Evolutionary conservation across 2,888 invertebrate species (phyloP).

Genomic region (Zaprionus obscuricornis): DNA sequence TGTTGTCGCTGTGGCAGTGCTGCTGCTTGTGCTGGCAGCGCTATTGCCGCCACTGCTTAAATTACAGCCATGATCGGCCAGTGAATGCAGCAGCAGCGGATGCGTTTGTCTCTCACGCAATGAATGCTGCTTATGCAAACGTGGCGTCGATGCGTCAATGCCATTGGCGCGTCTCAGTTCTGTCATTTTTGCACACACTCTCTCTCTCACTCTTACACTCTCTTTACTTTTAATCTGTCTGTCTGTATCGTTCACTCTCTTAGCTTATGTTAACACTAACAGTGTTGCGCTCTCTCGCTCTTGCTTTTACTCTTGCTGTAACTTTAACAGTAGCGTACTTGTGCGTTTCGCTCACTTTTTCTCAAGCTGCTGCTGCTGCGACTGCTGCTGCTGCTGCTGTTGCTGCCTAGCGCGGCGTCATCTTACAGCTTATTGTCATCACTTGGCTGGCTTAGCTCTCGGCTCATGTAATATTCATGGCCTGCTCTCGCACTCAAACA

Average conservation of each 20-base stretch:
- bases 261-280: too few relatives aligned
- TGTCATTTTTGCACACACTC: constrained; percentile 51
- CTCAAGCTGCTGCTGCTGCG: too few relatives aligned
- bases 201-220: constrained; percentile 1
- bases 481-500: constrained; percentile 30
- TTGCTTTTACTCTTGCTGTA: constrained; percentile 7
- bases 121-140: constrained; percentile 64
- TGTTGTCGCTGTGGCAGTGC: constrained; percentile 72
- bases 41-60: constrained; percentile 76
- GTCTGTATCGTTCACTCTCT: constrained; percentile 2
- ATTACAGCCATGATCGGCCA: constrained; percentile 79
- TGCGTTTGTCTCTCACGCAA: constrained; percentile 62
- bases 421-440: constrained; percentile 68
- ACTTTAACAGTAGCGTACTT: constrained; percentile 13
- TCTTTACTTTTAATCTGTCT: neutral
- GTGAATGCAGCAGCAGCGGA: constrained; percentile 72
- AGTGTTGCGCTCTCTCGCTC: neutral
- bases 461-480: constrained; percentile 71
- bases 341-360: neutral
- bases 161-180: constrained; percentile 64
- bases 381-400: neutral
- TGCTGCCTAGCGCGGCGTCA: constrained; percentile 10
- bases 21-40: constrained; percentile 72
- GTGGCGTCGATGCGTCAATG: constrained; percentile 37
- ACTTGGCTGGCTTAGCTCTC: constrained; percentile 40